phyloP scores from a whole-genome alignment of 2,888 invertebrate genomes.

The Eupeodes latifasciatus region DNA sequence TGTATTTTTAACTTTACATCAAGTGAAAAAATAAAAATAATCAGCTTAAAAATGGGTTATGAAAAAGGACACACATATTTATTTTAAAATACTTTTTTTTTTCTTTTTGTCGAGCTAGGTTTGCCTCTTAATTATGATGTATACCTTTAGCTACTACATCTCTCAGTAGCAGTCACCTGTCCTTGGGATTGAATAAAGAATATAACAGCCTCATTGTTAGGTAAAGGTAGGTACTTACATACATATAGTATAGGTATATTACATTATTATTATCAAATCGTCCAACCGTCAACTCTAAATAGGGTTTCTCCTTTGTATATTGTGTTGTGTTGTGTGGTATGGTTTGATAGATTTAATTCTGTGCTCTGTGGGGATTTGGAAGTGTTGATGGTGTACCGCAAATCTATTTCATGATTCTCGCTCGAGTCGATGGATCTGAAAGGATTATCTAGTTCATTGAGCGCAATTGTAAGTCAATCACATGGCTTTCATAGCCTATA shows the following conservation, averaged over 20 bases:
- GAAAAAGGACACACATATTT: conserved; percentile 59
- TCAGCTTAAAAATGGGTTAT: conserved; percentile 43
- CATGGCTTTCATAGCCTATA: conserved; percentile 53
- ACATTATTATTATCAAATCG: not conserved
- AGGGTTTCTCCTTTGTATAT: not conserved
- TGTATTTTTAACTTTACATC: conserved; percentile 66
- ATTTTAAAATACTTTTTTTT: not conserved
- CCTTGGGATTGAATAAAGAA: conserved; percentile 18
- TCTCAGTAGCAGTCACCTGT: conserved; percentile 59
- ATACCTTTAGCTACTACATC: conserved; percentile 24
- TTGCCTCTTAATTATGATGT: conserved; percentile 62
- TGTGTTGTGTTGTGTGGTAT: not conserved
- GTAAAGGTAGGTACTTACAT: not conserved
- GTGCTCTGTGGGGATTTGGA: conserved; percentile 6
- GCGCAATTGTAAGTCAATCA: conserved; percentile 75
- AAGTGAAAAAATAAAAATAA: conserved; percentile 12
- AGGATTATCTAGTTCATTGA: conserved; percentile 76
- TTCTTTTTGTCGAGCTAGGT: not conserved
- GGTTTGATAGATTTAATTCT: not conserved
- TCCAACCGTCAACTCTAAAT: not conserved
- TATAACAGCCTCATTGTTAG: conserved; percentile 27
- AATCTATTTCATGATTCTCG: conserved; percentile 72
- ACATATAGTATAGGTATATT: too few species aligned
- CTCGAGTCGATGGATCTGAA: conserved; percentile 70
- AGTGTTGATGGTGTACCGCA: conserved; percentile 64